These are phyloP conservation scores for Tachuris rubrigastra DNA, from an alignment of 2,113 vertebrate genomes.

Conservation along the genomic window DNA sequence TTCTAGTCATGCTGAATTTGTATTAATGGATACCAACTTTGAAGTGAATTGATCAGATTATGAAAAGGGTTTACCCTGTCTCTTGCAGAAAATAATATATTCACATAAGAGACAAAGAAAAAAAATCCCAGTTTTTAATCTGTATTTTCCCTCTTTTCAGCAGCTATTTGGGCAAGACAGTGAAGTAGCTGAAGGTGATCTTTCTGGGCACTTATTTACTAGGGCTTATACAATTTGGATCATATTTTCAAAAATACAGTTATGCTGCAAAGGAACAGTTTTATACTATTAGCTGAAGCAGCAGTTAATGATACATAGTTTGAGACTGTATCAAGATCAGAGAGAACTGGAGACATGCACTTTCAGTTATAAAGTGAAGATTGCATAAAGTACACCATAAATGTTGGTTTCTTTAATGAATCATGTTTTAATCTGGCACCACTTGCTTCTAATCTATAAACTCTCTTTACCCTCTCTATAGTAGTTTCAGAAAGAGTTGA, in stretches of 20 bases:
- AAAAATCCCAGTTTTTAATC: not conserved
- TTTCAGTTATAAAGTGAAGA: slow-evolving; percentile 5
- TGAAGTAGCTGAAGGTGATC: not conserved
- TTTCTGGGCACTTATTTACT: not conserved
- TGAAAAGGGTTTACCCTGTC: not conserved
- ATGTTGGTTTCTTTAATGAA: not conserved
- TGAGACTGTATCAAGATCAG: not conserved
- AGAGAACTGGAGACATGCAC: not conserved
- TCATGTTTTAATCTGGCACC: not conserved
- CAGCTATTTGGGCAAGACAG: not conserved
- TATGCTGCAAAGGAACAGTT: not conserved
- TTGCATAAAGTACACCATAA: not conserved
- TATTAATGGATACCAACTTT: not conserved
- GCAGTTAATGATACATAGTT: not conserved
- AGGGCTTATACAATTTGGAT: not conserved
- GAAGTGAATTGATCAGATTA: not conserved
- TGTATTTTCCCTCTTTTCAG: not conserved
- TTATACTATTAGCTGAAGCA: not conserved
- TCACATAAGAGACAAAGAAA: not conserved
- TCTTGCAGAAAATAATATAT: not conserved
- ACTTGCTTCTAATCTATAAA: not conserved
- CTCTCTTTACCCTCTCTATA: not conserved
- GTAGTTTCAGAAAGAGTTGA: not conserved
- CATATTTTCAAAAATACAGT: not conserved
- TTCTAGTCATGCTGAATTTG: not conserved